These are phyloP conservation scores for Percopsis omiscomaycus DNA, from an alignment of 2,797 vertebrate genomes.

Conservation along the genomic window DNA sequence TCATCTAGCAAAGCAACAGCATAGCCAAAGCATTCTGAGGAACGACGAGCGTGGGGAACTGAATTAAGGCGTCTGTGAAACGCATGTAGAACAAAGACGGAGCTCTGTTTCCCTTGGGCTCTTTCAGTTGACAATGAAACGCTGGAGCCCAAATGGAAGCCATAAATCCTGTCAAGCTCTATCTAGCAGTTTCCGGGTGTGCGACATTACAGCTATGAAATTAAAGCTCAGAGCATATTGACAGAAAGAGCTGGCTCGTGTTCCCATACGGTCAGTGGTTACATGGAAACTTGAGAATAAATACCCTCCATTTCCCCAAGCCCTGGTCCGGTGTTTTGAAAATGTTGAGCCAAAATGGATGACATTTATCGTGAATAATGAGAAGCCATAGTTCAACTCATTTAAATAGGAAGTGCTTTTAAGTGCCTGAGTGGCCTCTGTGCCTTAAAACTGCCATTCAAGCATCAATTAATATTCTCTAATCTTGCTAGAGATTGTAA, in stretches of 20 bases:
- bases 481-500: constrained; percentile 41
- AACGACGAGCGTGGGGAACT: neutral
- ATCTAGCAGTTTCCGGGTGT: neutral
- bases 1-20: neutral
- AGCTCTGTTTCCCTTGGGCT: neutral
- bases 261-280: neutral
- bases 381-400: neutral
- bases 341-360: constrained; percentile 3
- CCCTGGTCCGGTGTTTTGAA: neutral
- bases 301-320: neutral
- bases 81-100: neutral
- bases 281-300: neutral
- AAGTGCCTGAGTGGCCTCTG: neutral
- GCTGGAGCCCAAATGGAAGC: neutral
- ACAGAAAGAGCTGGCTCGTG: neutral
- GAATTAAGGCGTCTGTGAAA: neutral
- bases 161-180: neutral
- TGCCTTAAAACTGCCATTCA: constrained; percentile 35
- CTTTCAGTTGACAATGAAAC: neutral
- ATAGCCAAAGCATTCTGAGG: neutral
- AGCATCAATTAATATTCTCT: constrained; percentile 45
- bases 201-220: neutral
- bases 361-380: constrained; percentile 8
- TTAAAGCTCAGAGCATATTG: neutral
- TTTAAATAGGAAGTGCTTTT: constrained; percentile 1